These are phyloP conservation scores for Diaphora mendica DNA, from an alignment of 2,888 invertebrate genomes.

Conservation along the genomic window DNA sequence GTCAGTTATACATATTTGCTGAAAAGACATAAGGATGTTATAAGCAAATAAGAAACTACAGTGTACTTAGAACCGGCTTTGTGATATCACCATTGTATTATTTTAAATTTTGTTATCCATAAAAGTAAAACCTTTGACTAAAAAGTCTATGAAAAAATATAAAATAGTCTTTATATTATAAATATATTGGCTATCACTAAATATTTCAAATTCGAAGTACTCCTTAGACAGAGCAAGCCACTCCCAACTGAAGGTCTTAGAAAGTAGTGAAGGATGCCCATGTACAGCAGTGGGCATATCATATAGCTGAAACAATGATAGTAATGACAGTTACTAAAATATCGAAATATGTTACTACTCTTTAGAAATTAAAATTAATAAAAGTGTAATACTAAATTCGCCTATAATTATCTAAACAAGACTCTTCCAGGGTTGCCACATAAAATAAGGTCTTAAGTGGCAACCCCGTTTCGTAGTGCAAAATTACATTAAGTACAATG, in stretches of 20 bases:
- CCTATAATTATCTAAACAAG: neutral
- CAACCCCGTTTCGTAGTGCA: neutral
- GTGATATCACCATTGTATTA: neutral
- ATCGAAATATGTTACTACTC: neutral
- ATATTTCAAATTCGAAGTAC: neutral
- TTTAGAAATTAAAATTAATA: neutral
- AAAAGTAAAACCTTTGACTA: neutral
- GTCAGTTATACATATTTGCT: neutral
- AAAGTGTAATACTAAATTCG: neutral
- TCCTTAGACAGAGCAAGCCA: neutral
- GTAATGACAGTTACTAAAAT: neutral
- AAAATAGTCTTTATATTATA: neutral
- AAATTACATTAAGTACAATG: neutral
- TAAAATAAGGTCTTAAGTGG: neutral
- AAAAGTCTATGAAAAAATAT: neutral
- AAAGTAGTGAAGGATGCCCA: neutral
- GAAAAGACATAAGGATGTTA: neutral
- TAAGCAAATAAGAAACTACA: neutral
- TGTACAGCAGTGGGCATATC: neutral
- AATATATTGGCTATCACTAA: neutral
- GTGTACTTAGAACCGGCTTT: neutral
- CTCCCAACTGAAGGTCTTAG: neutral
- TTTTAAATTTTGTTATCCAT: neutral
- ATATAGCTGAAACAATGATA: neutral
- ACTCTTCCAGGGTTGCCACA: neutral